These are phyloP conservation scores for Acleris sparsana DNA, from an alignment of 2,888 invertebrate genomes.

Conservation along the genomic window DNA sequence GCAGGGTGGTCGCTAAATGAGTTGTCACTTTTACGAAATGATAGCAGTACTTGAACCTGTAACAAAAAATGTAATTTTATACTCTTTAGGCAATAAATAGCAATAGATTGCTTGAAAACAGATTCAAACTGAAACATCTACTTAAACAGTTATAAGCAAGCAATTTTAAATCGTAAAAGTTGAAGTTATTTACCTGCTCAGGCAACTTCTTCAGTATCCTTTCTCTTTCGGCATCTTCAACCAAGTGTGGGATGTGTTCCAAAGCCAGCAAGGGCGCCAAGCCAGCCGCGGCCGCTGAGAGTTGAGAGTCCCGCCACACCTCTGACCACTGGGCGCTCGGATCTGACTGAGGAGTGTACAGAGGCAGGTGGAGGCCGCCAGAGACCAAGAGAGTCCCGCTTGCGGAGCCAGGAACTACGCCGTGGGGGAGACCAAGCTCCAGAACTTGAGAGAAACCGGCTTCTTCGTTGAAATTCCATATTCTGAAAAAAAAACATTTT, in stretches of 20 bases:
- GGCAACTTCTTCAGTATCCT: conserved; percentile 79
- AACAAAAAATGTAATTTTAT: conserved; percentile 38
- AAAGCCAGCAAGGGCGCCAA: conserved; percentile 83
- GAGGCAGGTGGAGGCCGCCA: conserved; percentile 85
- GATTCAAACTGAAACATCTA: too few relatives aligned
- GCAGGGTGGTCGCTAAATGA: conserved; percentile 87
- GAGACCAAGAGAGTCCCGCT: conserved; percentile 84
- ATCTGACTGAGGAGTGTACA: conserved; percentile 68
- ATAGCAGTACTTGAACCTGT: conserved; percentile 85
- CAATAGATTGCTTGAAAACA: too few relatives aligned
- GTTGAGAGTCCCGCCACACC: conserved; percentile 75
- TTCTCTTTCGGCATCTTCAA: conserved; percentile 78
- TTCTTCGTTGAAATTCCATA: conserved; percentile 88
- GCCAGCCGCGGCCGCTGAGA: conserved; percentile 82
- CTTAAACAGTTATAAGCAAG: too few relatives aligned
- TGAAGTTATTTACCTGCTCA: conserved; percentile 69
- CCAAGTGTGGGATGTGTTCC: conserved; percentile 79
- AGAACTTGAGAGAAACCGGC: conserved; percentile 87
- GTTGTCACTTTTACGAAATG: conserved; percentile 85
- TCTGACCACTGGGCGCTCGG: conserved; percentile 70
- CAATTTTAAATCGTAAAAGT: too few relatives aligned
- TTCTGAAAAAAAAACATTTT: conserved; percentile 70
- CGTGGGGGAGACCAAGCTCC: conserved; percentile 85
- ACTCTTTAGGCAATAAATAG: background rate
- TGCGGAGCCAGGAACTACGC: conserved; percentile 86